Percentiles rank a stretch among this genome's conserved stretches.
Evolutionary conservation across 2,113 vertebrate genomes (phyloP).

Genomic region (Erinaceus europaeus): DNA sequence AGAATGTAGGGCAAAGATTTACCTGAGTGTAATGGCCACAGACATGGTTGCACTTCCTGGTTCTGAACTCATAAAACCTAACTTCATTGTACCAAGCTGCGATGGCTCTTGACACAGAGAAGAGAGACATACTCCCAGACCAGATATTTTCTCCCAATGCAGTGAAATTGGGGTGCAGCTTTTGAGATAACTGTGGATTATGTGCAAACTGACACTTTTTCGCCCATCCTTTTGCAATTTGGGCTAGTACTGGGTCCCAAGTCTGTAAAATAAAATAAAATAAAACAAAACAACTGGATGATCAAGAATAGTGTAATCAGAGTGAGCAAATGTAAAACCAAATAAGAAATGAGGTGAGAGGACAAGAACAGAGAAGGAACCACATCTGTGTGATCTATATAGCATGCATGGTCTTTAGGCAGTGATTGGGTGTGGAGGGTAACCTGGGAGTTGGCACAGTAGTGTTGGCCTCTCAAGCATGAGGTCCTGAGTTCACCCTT

Average conservation of each 20-base stretch:
- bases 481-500: too few species aligned
- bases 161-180: conserved; percentile 76
- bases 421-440: background rate
- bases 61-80: conserved; percentile 70
- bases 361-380: background rate
- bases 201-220: conserved; percentile 76
- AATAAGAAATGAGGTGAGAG: background rate
- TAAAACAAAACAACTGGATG: background rate
- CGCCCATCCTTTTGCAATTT: conserved; percentile 78
- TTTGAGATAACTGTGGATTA: conserved; percentile 53
- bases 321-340: background rate
- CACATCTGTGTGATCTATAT: rapidly evolving
- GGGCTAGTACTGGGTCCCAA: conserved; percentile 80
- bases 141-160: conserved; percentile 83
- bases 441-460: too few species aligned
- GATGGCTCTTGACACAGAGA: conserved; percentile 76
- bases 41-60: background rate
- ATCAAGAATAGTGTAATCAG: background rate
- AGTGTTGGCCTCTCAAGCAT: too few species aligned
- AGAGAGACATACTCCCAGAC: conserved; percentile 65
- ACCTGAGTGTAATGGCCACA: conserved; percentile 86
- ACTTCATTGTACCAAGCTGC: conserved; percentile 73
- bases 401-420: background rate
- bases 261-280: conserved; percentile 68
- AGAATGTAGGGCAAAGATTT: background rate